Percentiles rank a stretch among this genome's conserved stretches.
Evolutionary conservation across 2,888 invertebrate genomes (phyloP).

Genomic region (Ypsolopha scabrella): DNA sequence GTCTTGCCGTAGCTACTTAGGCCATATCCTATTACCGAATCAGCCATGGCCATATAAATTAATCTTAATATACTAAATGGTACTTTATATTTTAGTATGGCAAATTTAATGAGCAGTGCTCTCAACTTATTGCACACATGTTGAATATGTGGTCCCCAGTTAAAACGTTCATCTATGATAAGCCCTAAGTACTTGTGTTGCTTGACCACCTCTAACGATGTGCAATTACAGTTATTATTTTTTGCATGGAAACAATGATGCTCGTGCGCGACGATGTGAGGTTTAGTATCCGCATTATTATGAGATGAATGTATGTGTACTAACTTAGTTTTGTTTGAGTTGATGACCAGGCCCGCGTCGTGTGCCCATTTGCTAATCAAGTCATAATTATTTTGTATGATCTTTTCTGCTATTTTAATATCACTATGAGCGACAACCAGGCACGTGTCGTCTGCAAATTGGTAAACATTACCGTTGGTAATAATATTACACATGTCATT

Average conservation of each 20-base stretch:
- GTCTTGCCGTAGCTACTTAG: too few species aligned
- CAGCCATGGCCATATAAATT: too few species aligned
- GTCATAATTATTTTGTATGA: not conserved
- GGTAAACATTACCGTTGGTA: not conserved
- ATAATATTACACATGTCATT: not conserved
- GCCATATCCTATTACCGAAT: too few species aligned
- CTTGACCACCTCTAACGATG: not conserved
- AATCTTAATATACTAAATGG: too few species aligned
- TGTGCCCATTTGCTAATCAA: not conserved
- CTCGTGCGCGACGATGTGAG: not conserved
- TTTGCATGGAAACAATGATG: not conserved
- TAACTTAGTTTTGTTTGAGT: not conserved
- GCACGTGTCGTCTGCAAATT: too few species aligned
- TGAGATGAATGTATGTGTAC: not conserved
- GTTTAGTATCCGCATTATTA: not conserved
- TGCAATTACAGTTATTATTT: not conserved
- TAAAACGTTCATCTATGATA: not conserved
- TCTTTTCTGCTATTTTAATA: too few species aligned
- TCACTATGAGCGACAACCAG: too few species aligned
- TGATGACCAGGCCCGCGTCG: not conserved
- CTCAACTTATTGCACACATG: too few species aligned
- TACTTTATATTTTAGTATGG: too few species aligned
- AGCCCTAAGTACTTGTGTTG: not conserved
- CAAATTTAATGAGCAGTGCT: too few species aligned
- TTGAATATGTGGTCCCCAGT: too few species aligned